Base-by-base conservation (phyloP, 2,113 vertebrate genomes). In the Dunckerocampus dactyliophorus region DNA sequence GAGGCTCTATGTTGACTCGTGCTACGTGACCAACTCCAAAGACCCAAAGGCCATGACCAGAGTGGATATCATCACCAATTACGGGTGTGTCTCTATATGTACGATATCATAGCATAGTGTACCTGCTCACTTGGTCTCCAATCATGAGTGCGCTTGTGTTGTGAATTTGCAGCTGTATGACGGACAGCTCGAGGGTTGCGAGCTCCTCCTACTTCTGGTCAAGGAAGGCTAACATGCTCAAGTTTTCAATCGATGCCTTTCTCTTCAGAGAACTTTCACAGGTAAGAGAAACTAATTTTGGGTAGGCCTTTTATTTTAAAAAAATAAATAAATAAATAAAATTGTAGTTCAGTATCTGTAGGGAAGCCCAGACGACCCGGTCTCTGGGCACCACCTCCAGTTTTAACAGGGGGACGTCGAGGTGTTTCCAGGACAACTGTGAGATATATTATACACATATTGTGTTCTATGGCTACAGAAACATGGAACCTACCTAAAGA, bases 171-270 rank as follows among this genome's bases (percentile, higher is more conserved):
- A 89, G 88, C 46, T 90, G 89, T 59, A 83, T 89, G 83, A 64
- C 45, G 14, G 87, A 89, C 75, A 88, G 88, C 71, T 65, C 43
- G 51, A 82, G 79, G 52, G 52, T 63, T 0, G 77, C 71, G 34
- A 89, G 88, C 70, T 58, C 19, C 47, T 85, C 87, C 4, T 47
- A 3, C 14, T 88, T 85, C 50, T 22, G 75, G 47, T 42, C 49
- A 3, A 39, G 69, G 56, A 67, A 31, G 8, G 47, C 19, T 4
- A 68, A 62, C 47, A 46, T 72, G 54, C 20, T 88, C 0, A 77
- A 54, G 31, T 89, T 90, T 64, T 74, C 87, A 21, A 59, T 89
- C 3, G 85, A 89, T 52, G 31, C 85, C 0, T 88, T 89, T 62
- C 58, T 84, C 46, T 83, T 89, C 47, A 75, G 55, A 3, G 42